These are phyloP conservation scores for Copsychus sechellarum DNA, from an alignment of 2,113 vertebrate genomes.

Conservation along the genomic window DNA sequence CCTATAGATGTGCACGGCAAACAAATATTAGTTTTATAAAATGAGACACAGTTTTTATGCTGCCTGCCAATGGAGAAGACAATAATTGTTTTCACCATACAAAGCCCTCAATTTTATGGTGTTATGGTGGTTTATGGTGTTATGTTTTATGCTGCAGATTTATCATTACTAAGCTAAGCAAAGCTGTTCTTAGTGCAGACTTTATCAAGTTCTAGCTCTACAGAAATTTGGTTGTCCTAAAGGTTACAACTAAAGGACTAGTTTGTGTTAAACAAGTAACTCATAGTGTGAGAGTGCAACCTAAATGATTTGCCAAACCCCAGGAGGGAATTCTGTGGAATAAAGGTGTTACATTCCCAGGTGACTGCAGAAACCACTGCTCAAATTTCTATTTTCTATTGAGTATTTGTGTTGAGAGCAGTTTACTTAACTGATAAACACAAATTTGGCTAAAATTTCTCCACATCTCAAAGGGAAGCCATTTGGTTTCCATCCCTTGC, in stretches of 20 bases:
- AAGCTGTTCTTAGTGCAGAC: background rate
- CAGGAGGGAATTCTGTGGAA: background rate
- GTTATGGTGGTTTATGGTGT: no score
- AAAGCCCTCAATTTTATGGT: background rate
- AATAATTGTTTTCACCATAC: background rate
- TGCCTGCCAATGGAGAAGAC: background rate
- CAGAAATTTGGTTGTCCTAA: background rate
- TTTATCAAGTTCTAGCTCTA: background rate
- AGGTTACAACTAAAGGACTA: background rate
- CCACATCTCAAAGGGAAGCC: background rate
- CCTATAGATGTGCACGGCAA: background rate
- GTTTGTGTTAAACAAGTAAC: background rate
- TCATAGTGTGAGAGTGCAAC: background rate
- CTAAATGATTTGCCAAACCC: background rate
- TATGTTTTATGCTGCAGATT: background rate
- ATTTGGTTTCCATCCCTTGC: background rate
- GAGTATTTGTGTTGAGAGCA: background rate
- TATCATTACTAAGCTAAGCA: background rate
- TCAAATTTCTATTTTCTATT: background rate
- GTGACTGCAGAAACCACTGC: background rate
- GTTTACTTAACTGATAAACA: background rate
- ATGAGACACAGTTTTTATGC: background rate
- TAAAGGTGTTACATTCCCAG: background rate
- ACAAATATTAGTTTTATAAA: constrained; percentile 16
- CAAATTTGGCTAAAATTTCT: background rate